Evolutionary conservation across 2,113 vertebrate genomes (phyloP).

Genomic region (Tragelaphus strepsiceros): DNA sequence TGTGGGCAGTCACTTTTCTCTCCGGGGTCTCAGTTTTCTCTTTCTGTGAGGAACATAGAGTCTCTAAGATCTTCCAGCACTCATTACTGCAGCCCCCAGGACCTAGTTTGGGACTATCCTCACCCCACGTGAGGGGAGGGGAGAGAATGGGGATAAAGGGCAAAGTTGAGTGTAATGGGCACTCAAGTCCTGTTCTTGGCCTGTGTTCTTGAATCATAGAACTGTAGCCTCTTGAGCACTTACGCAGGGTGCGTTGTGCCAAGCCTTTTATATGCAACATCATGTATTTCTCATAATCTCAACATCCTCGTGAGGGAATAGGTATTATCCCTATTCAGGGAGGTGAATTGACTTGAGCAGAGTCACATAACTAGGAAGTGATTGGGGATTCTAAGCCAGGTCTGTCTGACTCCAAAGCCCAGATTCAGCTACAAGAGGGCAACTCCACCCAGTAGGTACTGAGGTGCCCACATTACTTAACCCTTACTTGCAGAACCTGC

Average conservation of each 20-base stretch:
- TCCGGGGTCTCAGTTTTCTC: neutral
- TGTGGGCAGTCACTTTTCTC: neutral
- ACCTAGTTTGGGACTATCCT: neutral
- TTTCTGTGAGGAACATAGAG: neutral
- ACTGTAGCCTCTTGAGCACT: neutral
- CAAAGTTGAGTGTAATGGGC: neutral
- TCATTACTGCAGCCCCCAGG: neutral
- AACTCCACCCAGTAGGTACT: neutral
- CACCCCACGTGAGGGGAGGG: neutral
- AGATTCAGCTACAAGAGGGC: neutral
- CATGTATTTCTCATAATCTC: neutral
- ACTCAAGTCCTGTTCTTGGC: conserved; percentile 15
- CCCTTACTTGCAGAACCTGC: neutral
- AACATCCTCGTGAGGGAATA: neutral
- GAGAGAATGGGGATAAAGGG: neutral
- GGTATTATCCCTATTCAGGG: neutral
- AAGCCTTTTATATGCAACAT: neutral
- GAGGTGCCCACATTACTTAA: neutral
- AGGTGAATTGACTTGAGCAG: neutral
- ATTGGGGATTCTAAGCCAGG: neutral
- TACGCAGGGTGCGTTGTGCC: neutral
- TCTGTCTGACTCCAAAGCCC: neutral
- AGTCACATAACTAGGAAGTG: neutral
- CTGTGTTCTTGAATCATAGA: neutral
- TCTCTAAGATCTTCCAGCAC: neutral